Conservation (phyloP, 2,113 vertebrate species). For the Stercorarius parasiticus region DNA sequence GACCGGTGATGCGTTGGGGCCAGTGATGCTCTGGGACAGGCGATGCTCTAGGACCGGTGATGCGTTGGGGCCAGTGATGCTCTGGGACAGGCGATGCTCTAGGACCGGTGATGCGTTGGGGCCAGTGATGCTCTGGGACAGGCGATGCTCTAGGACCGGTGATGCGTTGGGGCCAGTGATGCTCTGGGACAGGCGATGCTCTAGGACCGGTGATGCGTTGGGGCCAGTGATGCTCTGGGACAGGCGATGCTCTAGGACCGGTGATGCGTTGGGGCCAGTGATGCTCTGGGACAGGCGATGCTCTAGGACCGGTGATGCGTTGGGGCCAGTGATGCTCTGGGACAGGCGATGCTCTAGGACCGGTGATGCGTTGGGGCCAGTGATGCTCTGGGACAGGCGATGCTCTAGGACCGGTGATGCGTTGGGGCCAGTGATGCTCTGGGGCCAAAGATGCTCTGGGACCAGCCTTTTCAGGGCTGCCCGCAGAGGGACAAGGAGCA, state of each 20-base stretch:
- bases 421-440: no score
- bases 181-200: neutral
- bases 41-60: rapidly evolving
- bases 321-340: no score
- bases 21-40: no score
- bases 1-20: no score
- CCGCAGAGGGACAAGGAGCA: neutral
- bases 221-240: no score
- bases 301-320: rapidly evolving
- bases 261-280: neutral
- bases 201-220: neutral
- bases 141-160: rapidly evolving
- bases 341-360: no score
- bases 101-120: neutral
- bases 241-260: no score
- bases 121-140: no score
- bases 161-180: rapidly evolving
- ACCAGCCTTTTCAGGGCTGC: neutral
- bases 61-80: no score
- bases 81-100: no score
- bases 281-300: no score
- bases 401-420: rapidly evolving
- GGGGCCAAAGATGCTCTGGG: neutral
- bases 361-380: neutral
- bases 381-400: no score